Evolutionary conservation across 2,888 invertebrate species (phyloP).

Genomic region (Antheraea assamensis): DNA sequence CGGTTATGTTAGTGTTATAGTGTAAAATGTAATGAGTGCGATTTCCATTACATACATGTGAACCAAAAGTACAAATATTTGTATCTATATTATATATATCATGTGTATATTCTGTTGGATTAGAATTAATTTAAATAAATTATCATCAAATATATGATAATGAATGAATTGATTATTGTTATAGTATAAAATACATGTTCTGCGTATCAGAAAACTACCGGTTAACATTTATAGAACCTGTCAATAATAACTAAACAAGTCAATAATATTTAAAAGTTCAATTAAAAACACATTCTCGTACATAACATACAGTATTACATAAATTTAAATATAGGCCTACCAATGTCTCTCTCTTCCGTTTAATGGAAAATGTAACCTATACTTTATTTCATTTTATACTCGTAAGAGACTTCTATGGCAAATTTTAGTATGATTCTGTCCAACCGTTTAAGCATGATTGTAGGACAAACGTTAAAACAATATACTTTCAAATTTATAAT

Average conservation of each 20-base stretch:
- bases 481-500: no score
- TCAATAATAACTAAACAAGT: no score
- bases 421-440: no score
- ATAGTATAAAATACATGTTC: not conserved
- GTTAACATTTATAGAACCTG: not conserved
- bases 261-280: not conserved
- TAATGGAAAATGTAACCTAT: no score
- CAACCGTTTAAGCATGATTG: no score
- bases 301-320: not conserved
- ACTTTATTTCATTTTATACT: no score
- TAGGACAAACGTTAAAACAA: no score
- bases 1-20: no score
- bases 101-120: not conserved
- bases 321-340: not conserved
- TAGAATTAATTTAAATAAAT: not conserved
- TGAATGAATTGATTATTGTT: not conserved
- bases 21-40: no score
- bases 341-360: no score
- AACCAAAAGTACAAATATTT: not conserved
- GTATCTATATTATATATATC: not conserved
- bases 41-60: not conserved
- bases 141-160: constrained; percentile 4
- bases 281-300: not conserved
- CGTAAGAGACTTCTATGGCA: no score
- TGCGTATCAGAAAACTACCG: not conserved